Conservation (phyloP, 1,140 invertebrate genomes). For the Contarinia nasturtii region DNA sequence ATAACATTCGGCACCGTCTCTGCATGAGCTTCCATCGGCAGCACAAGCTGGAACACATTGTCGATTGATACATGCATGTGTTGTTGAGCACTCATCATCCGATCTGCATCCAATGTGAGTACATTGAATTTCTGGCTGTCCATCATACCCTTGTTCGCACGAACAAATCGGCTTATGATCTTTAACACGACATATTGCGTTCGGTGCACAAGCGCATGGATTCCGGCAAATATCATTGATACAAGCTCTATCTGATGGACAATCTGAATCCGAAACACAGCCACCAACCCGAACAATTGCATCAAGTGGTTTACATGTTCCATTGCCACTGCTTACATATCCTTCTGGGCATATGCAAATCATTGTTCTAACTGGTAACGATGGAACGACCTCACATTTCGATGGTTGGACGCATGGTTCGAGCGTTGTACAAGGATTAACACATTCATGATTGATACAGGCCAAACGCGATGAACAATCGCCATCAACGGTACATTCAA, state of each 20-base stretch:
- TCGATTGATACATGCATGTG: conserved; percentile 56
- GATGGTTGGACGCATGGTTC: conserved; percentile 63
- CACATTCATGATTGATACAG: conserved; percentile 63
- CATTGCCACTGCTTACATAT: conserved; percentile 68
- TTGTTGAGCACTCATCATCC: conserved; percentile 53
- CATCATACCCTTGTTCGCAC: conserved; percentile 58
- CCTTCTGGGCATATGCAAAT: conserved; percentile 71
- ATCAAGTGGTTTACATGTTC: conserved; percentile 48
- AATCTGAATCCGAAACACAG: conserved; percentile 57
- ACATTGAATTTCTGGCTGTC: conserved; percentile 60
- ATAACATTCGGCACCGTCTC: conserved; percentile 49
- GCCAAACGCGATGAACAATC: conserved; percentile 64
- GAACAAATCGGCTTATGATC: conserved; percentile 71
- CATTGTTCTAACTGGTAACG: conserved; percentile 69
- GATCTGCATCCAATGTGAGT: conserved; percentile 47
- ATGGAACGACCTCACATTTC: conserved; percentile 58
- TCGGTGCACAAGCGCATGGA: conserved; percentile 62
- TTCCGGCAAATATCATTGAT: conserved; percentile 58
- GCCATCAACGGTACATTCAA: conserved; percentile 58
- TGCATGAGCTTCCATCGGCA: conserved; percentile 41
- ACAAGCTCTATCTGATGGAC: conserved; percentile 53
- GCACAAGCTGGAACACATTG: conserved; percentile 61
- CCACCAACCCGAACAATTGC: conserved; percentile 40
- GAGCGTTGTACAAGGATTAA: conserved; percentile 59
- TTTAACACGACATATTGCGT: conserved; percentile 58